phyloP scores from a whole-genome alignment of 2,888 invertebrate species.

The Epistrophe grossulariae region DNA sequence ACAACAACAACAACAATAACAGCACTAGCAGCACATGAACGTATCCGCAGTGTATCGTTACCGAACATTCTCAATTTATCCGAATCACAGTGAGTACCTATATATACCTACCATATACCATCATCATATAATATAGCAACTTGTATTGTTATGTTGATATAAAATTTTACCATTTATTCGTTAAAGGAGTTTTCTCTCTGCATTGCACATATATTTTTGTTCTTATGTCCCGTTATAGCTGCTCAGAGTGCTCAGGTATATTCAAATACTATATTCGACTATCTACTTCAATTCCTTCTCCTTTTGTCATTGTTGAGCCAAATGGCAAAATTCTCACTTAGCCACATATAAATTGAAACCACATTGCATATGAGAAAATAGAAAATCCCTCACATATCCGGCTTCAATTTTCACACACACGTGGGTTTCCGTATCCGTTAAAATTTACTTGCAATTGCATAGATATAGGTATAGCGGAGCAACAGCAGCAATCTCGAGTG shows the following conservation, averaged over 20 bases:
- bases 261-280: background rate
- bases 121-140: background rate
- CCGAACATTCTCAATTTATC: constrained; percentile 78
- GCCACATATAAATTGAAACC: constrained; percentile 30
- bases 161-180: background rate
- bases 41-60: constrained; percentile 79
- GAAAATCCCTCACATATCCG: constrained; percentile 58
- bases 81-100: constrained; percentile 67
- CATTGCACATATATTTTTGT: background rate
- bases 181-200: background rate
- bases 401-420: constrained; percentile 11
- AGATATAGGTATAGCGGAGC: too few species aligned
- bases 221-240: background rate
- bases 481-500: constrained; percentile 12
- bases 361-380: constrained; percentile 21
- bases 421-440: background rate
- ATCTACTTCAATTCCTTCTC: constrained; percentile 1
- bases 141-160: constrained; percentile 1
- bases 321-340: constrained; percentile 47
- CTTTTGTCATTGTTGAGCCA: constrained; percentile 36
- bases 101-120: too few species aligned
- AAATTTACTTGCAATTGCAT: constrained; percentile 22
- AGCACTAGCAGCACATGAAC: constrained; percentile 44
- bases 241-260: background rate
- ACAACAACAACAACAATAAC: background rate